These are phyloP conservation scores for Indri indri DNA, from an alignment of 2,113 vertebrate genomes.

Conservation along the genomic window DNA sequence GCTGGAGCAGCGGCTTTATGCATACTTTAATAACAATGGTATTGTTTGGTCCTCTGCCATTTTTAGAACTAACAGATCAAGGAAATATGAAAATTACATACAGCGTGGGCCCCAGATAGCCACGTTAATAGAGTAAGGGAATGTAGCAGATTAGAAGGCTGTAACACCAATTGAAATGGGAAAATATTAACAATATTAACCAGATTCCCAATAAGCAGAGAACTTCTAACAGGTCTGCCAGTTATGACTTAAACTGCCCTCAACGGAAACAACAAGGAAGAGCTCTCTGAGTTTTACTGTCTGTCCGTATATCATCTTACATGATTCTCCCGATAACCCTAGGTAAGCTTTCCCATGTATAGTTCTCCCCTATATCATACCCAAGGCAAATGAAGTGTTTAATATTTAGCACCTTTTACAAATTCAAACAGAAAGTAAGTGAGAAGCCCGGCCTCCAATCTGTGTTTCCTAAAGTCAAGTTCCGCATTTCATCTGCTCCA, in stretches of 20 bases:
- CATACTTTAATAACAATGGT: background rate
- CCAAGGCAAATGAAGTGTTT: background rate
- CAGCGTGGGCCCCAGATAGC: rapidly evolving
- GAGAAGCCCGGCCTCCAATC: background rate
- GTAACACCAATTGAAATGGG: background rate
- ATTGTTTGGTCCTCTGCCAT: background rate
- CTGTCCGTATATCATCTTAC: background rate
- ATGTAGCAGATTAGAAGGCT: background rate
- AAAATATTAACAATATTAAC: background rate
- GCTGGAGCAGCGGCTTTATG: background rate
- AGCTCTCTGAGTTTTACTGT: background rate
- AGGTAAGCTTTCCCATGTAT: background rate
- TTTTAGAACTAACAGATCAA: background rate
- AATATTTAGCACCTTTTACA: background rate
- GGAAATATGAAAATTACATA: background rate
- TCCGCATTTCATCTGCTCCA: background rate
- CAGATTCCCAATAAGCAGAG: background rate
- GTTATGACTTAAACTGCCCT: background rate
- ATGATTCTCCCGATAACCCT: background rate
- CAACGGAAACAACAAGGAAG: background rate
- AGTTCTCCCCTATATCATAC: background rate
- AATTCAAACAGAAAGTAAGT: background rate
- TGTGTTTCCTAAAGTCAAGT: background rate
- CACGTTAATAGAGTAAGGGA: background rate
- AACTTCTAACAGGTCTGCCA: background rate